Conservation (phyloP, 1,140 invertebrate genomes). For the Drosophila athabasca region DNA sequence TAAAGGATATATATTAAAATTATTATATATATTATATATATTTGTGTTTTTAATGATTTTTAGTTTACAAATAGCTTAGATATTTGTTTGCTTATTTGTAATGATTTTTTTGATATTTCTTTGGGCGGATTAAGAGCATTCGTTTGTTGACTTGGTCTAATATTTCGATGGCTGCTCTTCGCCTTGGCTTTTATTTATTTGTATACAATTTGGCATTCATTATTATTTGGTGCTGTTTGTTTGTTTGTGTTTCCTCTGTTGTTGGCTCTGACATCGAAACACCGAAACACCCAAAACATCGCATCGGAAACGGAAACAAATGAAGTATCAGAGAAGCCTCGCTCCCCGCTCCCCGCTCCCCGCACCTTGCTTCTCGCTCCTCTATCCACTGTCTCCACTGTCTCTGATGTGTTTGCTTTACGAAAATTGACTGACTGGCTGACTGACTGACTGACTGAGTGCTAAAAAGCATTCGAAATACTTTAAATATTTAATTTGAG, state of each 20-base stretch:
- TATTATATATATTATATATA: no score
- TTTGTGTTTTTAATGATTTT: no score
- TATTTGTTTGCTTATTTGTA: no score
- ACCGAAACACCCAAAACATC: slow-evolving; percentile 16
- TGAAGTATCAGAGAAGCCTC: slow-evolving; percentile 62
- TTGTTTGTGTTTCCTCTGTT: slow-evolving; percentile 25
- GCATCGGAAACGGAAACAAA: slow-evolving; percentile 73
- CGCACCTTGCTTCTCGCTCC: no score
- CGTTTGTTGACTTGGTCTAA: slow-evolving; percentile 3
- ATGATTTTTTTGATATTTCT: no score
- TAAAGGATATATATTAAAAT: background rate
- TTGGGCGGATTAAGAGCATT: slow-evolving; percentile 36
- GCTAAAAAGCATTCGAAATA: slow-evolving; percentile 47
- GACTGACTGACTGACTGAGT: slow-evolving; percentile 53
- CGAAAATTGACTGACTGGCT: slow-evolving; percentile 40
- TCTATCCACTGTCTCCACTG: no score
- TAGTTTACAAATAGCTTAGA: no score
- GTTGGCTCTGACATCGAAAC: slow-evolving; percentile 52
- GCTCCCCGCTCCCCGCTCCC: no score
- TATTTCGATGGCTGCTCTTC: slow-evolving; percentile 13
- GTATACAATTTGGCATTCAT: slow-evolving; percentile 80
- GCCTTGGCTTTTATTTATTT: slow-evolving; percentile 61
- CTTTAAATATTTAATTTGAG: slow-evolving; percentile 75
- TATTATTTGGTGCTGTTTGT: slow-evolving; percentile 75
- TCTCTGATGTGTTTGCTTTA: slow-evolving; percentile 49